Evolutionary conservation across 2,113 vertebrate genomes (phyloP).

Genomic region (Sterna hirundo): DNA sequence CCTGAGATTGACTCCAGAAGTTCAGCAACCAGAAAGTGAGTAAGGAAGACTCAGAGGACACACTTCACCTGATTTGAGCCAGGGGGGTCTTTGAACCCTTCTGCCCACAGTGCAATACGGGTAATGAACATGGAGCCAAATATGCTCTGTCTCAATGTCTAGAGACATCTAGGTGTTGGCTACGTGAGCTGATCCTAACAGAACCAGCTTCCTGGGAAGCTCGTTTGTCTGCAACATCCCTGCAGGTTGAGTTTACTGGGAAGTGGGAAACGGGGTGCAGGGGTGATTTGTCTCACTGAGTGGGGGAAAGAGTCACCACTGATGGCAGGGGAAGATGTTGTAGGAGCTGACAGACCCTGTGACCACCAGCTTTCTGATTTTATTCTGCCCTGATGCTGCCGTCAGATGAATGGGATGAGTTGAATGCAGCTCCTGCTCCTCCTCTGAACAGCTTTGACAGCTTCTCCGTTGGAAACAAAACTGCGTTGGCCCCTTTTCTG

Average conservation of each 20-base stretch:
- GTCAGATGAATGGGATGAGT: accelerated
- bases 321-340: not conserved
- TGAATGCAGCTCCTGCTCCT: not conserved
- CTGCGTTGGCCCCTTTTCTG: not conserved
- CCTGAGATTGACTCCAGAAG: not conserved
- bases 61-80: not conserved
- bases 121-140: not conserved
- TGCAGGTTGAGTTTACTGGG: not conserved
- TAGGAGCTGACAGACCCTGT: not conserved
- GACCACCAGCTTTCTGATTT: not conserved
- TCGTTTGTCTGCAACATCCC: not conserved
- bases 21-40: not conserved
- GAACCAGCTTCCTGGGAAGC: not conserved
- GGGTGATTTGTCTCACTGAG: not conserved
- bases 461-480: not conserved
- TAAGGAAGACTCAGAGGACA: not conserved
- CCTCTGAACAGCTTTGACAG: not conserved
- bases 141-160: not conserved
- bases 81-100: not conserved
- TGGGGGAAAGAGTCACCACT: not conserved
- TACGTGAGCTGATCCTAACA: not conserved
- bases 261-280: accelerated
- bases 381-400: not conserved
- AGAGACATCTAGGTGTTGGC: not conserved
- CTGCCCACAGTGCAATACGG: not conserved